phyloP scores from a whole-genome alignment of 1,140 invertebrate genomes.

The Gryon sp. region DNA sequence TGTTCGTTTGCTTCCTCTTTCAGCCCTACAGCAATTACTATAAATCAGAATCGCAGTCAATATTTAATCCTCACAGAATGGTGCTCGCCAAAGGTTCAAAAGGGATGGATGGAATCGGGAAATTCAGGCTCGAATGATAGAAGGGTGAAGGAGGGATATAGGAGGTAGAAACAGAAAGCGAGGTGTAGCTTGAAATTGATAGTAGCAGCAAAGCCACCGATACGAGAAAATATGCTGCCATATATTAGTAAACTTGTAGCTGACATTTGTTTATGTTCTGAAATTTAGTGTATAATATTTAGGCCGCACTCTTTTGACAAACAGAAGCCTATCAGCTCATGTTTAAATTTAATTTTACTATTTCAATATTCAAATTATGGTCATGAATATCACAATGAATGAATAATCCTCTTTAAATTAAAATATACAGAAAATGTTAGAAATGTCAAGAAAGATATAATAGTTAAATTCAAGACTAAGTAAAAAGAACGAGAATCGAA shows the following conservation, averaged over 20 bases:
- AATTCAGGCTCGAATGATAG: slow-evolving; percentile 14
- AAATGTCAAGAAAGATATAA: no score
- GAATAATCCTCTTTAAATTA: no score
- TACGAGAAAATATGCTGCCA: slow-evolving; percentile 74
- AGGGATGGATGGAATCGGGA: slow-evolving; percentile 61
- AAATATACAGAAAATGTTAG: not conserved
- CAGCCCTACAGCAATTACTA: slow-evolving; percentile 75
- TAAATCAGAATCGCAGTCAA: slow-evolving; percentile 79
- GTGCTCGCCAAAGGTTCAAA: slow-evolving; percentile 69
- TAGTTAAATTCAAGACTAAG: slow-evolving; percentile 17
- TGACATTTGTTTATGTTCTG: slow-evolving; percentile 16
- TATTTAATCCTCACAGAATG: slow-evolving; percentile 78
- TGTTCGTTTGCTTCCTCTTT: slow-evolving; percentile 58
- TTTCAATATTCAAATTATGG: slow-evolving; percentile 20
- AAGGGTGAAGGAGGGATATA: no score
- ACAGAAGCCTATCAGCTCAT: slow-evolving; percentile 2
- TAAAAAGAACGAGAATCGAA: slow-evolving; percentile 24
- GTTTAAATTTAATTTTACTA: no score
- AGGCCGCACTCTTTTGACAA: slow-evolving; percentile 11
- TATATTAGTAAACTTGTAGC: slow-evolving; percentile 60
- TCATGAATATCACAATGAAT: slow-evolving; percentile 38
- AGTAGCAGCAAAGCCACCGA: slow-evolving; percentile 75
- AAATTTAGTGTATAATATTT: slow-evolving; percentile 41
- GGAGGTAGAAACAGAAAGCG: no score
- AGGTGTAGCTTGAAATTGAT: slow-evolving; percentile 49